Conservation (phyloP, 2,888 invertebrate genomes). For the Eueremaeus valkanovi region DNA sequence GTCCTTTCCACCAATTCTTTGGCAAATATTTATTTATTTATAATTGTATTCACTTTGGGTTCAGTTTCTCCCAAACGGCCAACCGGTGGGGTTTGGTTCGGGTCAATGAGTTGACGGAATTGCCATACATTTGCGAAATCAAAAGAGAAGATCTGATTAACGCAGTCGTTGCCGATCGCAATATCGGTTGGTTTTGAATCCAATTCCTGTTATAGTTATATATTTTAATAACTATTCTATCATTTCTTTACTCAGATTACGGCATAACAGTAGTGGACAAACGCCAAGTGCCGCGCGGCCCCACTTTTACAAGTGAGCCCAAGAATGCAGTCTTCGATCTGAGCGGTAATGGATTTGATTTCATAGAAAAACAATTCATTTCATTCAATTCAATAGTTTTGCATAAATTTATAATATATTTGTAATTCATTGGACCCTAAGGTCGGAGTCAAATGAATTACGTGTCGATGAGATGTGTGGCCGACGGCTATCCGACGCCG, state of each 20-base stretch:
- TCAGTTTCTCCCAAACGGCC: constrained; percentile 54
- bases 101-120: constrained; percentile 67
- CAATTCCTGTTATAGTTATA: constrained; percentile 56
- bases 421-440: background rate
- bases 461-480: constrained; percentile 63
- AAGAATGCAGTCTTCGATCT: constrained; percentile 76
- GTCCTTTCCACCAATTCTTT: constrained; percentile 40
- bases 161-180: constrained; percentile 55
- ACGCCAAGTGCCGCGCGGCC: constrained; percentile 76
- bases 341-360: constrained; percentile 53
- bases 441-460: constrained; percentile 64
- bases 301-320: constrained; percentile 81
- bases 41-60: no score
- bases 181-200: constrained; percentile 41
- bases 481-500: constrained; percentile 76
- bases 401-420: no score
- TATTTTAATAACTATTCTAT: no score
- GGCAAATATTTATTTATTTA: constrained; percentile 33
- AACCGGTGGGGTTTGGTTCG: constrained; percentile 81
- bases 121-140: constrained; percentile 83
- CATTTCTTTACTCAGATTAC: constrained; percentile 78
- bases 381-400: constrained; percentile 48
- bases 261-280: constrained; percentile 77
- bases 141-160: constrained; percentile 68
- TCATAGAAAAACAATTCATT: no score